Evolutionary conservation across 2,113 vertebrate species (phyloP).

Genomic region (Chlorodrepanis virens): DNA sequence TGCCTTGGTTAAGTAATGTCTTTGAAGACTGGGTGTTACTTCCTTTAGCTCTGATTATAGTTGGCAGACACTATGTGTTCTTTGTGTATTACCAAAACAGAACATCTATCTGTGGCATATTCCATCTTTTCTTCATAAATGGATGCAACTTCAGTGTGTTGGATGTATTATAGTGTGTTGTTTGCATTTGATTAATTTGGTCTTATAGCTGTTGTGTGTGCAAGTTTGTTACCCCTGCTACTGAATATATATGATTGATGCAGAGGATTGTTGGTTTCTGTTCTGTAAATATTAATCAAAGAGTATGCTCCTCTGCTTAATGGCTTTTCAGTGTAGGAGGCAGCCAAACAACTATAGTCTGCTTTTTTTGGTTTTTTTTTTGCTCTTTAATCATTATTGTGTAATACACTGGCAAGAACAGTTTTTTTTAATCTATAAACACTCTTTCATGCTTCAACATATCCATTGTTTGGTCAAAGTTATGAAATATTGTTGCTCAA

Average conservation of each 20-base stretch:
- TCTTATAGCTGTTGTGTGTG: background rate
- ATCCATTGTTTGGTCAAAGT: slow-evolving; percentile 52
- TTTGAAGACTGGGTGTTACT: slow-evolving; percentile 59
- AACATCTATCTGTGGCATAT: background rate
- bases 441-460: slow-evolving; percentile 50
- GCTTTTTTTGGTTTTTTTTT: background rate
- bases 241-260: slow-evolving; percentile 11
- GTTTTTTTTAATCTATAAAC: slow-evolving; percentile 37
- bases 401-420: slow-evolving; percentile 40
- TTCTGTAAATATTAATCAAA: slow-evolving; percentile 40
- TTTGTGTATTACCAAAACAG: background rate
- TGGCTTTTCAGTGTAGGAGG: background rate
- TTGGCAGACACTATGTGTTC: slow-evolving; percentile 27
- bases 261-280: slow-evolving; percentile 6
- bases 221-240: background rate
- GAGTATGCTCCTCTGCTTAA: slow-evolving; percentile 1
- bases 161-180: background rate
- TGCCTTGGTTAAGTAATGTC: slow-evolving; percentile 12
- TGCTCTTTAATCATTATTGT: slow-evolving; percentile 25
- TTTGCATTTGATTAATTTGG: slow-evolving; percentile 6
- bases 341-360: background rate
- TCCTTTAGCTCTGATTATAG: slow-evolving; percentile 40
- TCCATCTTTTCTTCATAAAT: background rate
- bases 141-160: background rate
- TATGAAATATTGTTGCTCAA: slow-evolving; percentile 62